Evolutionary conservation across 2,797 vertebrate genomes (phyloP), one percentile per base, ranked within the genome.

Genomic region (Linurgus olivaceus): DNA sequence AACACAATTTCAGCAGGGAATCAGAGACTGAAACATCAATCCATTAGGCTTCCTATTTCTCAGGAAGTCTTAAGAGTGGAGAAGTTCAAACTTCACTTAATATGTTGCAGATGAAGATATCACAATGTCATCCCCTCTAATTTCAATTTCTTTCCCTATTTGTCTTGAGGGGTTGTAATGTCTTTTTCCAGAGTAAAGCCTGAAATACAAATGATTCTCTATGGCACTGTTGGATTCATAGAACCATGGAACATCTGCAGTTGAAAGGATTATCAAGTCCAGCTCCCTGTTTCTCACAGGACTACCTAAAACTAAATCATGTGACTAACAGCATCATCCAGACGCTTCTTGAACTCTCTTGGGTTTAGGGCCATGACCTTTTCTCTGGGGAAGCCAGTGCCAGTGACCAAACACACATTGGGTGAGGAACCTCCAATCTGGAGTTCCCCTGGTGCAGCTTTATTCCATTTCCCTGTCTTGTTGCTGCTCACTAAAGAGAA

Each of bases 51-150:
- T 71, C 26, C 33, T 63, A 51, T 65, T 88, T 89, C 52, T 84
- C 63, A 55, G 78, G 42, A 82, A 85, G 7, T 29, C 21, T 33
- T 26, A 90, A 26, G 16, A 57, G 10, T 51, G 38, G 21, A 37
- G 63, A 72, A 86, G 48, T 88, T 88, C 58, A 35, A 66, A 70
- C 48, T 84, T 57, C 44, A 78, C 62, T 83, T 71, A 93, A 35
- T 75, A 20, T 17, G 17, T 66, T 93, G 66, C 33, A 93, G 62
- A 93, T 72, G 29, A 90, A 86, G 51, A 50, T 67, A 66, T 20
- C 40, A 76, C 24, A 75, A 45, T 51, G 20, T 33, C 33, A 38
- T 44, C 16, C 70, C 28, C 70, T 26, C 26, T 71, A 45, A 68
- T 70, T 86, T 79, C 31, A 31, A 37, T 42, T 87, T 82, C 29